phyloP scores from a whole-genome alignment of 1,140 invertebrate species.

The Ips nitidus region DNA sequence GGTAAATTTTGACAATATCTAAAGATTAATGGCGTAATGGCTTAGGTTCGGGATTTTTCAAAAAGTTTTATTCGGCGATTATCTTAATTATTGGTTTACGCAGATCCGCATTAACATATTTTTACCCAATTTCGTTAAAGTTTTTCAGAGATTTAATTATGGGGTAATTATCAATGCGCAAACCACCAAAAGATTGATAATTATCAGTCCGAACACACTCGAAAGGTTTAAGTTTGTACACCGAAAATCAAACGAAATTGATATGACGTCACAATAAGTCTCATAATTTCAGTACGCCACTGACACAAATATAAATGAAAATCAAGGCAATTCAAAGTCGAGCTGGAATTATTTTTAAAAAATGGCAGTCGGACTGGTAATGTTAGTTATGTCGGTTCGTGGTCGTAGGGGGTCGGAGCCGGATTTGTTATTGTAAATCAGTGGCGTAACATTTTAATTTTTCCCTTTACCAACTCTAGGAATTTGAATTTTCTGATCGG shows the following conservation, averaged over 20 bases:
- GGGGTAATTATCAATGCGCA: no score
- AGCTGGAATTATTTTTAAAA: constrained; percentile 22
- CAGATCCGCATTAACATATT: constrained; percentile 42
- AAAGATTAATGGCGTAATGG: constrained; percentile 44
- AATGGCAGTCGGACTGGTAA: constrained; percentile 29
- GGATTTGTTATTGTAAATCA: constrained; percentile 23
- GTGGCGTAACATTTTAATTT: constrained; percentile 14
- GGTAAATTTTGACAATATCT: constrained; percentile 44
- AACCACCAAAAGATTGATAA: no score
- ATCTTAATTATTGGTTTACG: constrained; percentile 46
- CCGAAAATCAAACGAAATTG: no score
- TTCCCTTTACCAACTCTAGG: not conserved
- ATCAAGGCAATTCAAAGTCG: constrained; percentile 26
- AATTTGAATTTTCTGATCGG: not conserved
- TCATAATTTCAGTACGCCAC: no score
- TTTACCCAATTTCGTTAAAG: constrained; percentile 11
- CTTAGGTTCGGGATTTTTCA: constrained; percentile 32
- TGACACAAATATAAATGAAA: constrained; percentile 10
- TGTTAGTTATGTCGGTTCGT: constrained; percentile 27
- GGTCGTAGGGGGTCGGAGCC: constrained; percentile 29
- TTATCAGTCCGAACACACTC: no score
- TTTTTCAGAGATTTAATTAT: not conserved
- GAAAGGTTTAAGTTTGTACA: no score
- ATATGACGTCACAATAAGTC: no score
- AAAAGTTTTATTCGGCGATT: constrained; percentile 43